Conservation (phyloP, 2,113 vertebrate genomes). For the Pteronura brasiliensis region DNA sequence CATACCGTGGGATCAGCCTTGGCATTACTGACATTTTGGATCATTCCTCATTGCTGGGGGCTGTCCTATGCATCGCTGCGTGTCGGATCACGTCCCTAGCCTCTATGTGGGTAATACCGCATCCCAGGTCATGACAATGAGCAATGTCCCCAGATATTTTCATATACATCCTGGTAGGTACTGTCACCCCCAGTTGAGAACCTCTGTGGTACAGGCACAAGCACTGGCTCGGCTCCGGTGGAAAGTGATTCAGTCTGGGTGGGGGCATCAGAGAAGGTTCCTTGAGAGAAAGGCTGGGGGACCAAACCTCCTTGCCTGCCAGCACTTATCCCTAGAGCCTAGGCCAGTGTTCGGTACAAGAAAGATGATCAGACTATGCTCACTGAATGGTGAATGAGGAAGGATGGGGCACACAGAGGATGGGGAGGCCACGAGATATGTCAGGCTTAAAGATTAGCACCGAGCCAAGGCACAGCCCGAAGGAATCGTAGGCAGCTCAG, state of each 20-base stretch:
- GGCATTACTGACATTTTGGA: neutral
- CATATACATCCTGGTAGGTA: neutral
- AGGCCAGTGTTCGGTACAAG: neutral
- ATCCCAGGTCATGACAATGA: neutral
- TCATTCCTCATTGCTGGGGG: neutral
- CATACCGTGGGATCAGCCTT: accelerated
- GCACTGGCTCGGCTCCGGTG: accelerated
- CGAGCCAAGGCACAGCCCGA: neutral
- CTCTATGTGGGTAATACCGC: neutral
- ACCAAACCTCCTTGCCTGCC: neutral
- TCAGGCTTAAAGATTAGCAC: neutral
- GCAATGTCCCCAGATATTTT: neutral
- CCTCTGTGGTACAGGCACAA: accelerated
- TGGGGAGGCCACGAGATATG: neutral
- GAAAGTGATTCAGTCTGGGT: neutral
- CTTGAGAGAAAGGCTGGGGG: neutral
- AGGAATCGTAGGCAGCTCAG: neutral
- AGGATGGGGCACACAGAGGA: neutral
- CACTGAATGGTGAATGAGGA: neutral
- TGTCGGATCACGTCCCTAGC: neutral
- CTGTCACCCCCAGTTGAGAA: neutral
- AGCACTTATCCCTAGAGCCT: neutral
- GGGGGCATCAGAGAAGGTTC: neutral
- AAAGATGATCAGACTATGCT: neutral
- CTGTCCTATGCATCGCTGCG: too few species aligned